These are phyloP conservation scores for Euthynnus affinis DNA, from an alignment of 2,797 vertebrate species.

Conservation along the genomic window DNA sequence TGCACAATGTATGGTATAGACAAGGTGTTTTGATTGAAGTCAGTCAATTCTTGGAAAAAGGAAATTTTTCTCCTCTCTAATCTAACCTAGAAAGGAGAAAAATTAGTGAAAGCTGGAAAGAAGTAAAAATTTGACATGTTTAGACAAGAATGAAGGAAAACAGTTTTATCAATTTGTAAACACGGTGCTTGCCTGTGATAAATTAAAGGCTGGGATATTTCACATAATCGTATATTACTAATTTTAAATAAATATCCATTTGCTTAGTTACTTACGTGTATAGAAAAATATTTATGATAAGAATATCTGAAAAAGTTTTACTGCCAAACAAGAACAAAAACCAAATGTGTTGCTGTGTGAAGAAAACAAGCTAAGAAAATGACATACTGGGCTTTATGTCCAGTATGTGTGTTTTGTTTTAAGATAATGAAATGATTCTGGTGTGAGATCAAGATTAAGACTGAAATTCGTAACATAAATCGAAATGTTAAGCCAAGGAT, in stretches of 20 bases:
- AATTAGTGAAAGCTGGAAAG: conserved; percentile 2
- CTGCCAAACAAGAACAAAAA: conserved; percentile 1
- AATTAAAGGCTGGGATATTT: background rate
- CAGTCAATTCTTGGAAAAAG: background rate
- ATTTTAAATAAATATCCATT: background rate
- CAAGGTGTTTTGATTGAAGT: conserved; percentile 23
- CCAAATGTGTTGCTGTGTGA: background rate
- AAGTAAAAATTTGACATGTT: conserved; percentile 1
- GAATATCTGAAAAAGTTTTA: conserved; percentile 1
- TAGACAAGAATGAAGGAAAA: conserved; percentile 14
- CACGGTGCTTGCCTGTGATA: background rate
- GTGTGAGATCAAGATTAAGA: background rate
- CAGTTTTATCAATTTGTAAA: conserved; percentile 7
- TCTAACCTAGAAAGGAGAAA: background rate
- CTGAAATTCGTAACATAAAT: background rate
- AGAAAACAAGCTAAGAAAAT: background rate
- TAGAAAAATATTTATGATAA: too few relatives aligned
- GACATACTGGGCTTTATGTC: background rate
- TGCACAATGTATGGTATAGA: conserved; percentile 16
- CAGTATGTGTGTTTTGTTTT: background rate
- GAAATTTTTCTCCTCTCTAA: background rate
- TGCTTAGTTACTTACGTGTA: background rate
- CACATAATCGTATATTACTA: too few relatives aligned
- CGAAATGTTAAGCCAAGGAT: too few relatives aligned
- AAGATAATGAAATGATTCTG: background rate